Evolutionary conservation across 2,113 vertebrate genomes (phyloP).

Genomic region (Uropsilus gracilis): DNA sequence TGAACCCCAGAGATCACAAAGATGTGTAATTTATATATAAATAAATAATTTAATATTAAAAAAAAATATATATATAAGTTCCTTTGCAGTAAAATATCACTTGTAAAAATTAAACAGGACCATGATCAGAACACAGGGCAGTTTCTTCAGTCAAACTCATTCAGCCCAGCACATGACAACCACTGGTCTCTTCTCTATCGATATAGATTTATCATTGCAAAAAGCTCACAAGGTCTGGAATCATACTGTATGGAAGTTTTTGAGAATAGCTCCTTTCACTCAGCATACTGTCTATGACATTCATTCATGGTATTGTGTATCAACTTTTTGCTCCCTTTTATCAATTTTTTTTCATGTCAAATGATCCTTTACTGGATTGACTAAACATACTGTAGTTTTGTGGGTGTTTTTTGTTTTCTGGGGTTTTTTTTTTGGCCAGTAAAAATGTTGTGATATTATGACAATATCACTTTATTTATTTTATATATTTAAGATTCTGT

Average conservation of each 20-base stretch:
- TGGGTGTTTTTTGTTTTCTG: too few species aligned
- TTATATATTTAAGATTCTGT: too few species aligned
- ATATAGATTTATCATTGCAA: not conserved
- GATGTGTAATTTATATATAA: too few species aligned
- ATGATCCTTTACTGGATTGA: too few species aligned
- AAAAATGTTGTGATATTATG: too few species aligned
- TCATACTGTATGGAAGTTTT: not conserved
- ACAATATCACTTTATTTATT: too few species aligned
- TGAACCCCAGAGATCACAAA: too few species aligned
- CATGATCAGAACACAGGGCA: not conserved
- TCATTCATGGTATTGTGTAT: not conserved
- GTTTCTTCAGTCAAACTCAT: not conserved
- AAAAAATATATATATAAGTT: too few species aligned
- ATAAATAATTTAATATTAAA: too few species aligned
- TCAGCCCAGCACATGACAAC: not conserved
- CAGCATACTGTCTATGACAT: not conserved
- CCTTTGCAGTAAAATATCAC: not conserved
- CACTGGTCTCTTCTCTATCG: not conserved
- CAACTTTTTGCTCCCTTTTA: not conserved
- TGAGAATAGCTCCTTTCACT: not conserved
- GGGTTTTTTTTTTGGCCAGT: too few species aligned
- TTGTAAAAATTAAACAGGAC: not conserved
- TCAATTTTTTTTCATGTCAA: not conserved
- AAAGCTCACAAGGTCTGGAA: not conserved
- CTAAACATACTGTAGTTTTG: not conserved